Evolutionary conservation across 2,797 vertebrate genomes (phyloP), one percentile per base, ranked within the genome.

Genomic region (Schizothorax lantsangensis): DNA sequence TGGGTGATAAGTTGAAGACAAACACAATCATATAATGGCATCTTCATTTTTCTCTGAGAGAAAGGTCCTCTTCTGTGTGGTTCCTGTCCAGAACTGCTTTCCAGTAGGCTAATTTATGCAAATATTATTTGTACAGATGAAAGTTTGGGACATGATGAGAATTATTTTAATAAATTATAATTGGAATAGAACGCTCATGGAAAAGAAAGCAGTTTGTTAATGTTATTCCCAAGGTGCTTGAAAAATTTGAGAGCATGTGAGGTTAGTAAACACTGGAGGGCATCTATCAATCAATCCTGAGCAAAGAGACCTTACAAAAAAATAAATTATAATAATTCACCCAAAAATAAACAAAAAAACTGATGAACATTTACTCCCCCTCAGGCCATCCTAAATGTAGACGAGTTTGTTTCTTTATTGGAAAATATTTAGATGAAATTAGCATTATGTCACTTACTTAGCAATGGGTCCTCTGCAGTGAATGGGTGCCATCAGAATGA

Each of bases 61-160:
- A 68, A 68, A 68, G 11, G 64, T 49, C n/a, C 43, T 79, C 43
- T 9, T 66, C 73, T 26, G 11, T 64, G 17, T 47, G 72, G 54
- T 66, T 49, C 74, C 77, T 77, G n/a, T 14, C 57, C 40, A 81
- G 4, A 72, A 40, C 12, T 30, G 6, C 4, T 40, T 30, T 68
- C 23, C 59, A 59, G 9, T 21, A 30, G 17, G 23, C 23, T 64
- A n/a, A 85, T 33, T 79, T 64, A 83, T 78, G 52, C 49, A 82
- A 73, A 74, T 79, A 38, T n/a, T 66, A 73, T 88, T 79, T 74
- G 73, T 43, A 72, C 79, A 82, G 57, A 80, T 49, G 59, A 47
- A 69, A 49, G 21, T 85, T 49, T 85, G 36, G 36, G 45, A 66
- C 26, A 54, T 64, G 45, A 54, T 38, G 59, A 21, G 59, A 11